Evolutionary conservation across 1,140 invertebrate species (phyloP), one percentile per base, ranked within the genome.

Genomic region (Linepithema humile): DNA sequence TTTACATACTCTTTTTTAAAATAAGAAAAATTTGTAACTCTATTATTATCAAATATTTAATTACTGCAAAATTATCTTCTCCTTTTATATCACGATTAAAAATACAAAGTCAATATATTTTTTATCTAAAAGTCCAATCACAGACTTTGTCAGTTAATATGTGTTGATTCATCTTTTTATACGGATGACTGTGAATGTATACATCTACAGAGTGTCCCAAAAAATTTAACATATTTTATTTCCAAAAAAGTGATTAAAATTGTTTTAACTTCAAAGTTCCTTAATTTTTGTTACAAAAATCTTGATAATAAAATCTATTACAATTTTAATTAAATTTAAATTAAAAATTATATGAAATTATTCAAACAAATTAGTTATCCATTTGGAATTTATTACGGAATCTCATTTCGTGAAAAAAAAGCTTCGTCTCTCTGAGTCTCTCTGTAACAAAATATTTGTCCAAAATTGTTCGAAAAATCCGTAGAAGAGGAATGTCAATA

Each of bases 151-250:
- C 12, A 65, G 6, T 70, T 32, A 23, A 40, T 80, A 38, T 40
- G 15, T 67, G 3, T 62, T 29, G 73, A 70, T 32, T 67, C 23
- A 69, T 40, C 43, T 77, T 69, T 69, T 69, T 20, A 38, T 7
- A 29, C 10, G 35, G 23, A 26, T 59, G 35, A 38, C 9, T 60
- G 10, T 65, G 7, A n/a, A n/a, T 45, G 15, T 65, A 20, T 70
- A 43, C 2, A 43, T 20, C 15, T 69, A 67, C 23, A 69, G 5
- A 35, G 17, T 55, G 35, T 69, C n/a, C 15, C 12, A 69, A 17
- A 69, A 69, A 12, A 26, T 12, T 78, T 12, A 17, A 40, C n/a
- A 65, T 17, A 38, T 29, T 12, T 65, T 38, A 43, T 20, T 15
- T 29, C 32, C 2, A 35, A 17, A 5, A 40, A 53, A 20, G 26